phyloP scores from a whole-genome alignment of 2,888 invertebrate species.

The Ornithoptera priamus region DNA sequence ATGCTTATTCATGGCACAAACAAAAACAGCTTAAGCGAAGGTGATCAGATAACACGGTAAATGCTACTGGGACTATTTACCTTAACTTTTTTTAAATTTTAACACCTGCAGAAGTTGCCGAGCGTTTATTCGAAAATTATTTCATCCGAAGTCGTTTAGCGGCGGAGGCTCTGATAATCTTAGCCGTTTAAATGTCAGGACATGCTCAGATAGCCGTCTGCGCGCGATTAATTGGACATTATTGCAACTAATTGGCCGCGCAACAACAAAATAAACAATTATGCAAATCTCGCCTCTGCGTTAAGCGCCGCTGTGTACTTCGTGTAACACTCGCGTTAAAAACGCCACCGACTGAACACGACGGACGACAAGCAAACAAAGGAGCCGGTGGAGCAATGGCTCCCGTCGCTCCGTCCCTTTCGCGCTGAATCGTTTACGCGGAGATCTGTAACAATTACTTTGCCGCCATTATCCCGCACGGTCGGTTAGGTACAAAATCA shows the following conservation, averaged over 20 bases:
- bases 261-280: constrained; percentile 22
- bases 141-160: neutral
- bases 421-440: constrained; percentile 52
- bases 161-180: constrained; percentile 12
- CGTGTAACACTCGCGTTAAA: constrained; percentile 21
- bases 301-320: constrained; percentile 6
- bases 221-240: constrained; percentile 12
- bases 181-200: neutral
- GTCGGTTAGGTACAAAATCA: constrained; percentile 73
- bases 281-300: constrained; percentile 20
- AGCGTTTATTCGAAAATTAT: neutral
- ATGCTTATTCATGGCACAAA: neutral
- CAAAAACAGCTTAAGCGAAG: neutral
- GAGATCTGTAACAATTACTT: constrained; percentile 64
- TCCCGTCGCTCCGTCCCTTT: constrained; percentile 39
- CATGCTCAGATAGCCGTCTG: constrained; percentile 2
- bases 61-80: constrained; percentile 1
- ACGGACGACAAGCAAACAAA: constrained; percentile 33
- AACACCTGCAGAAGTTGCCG: constrained; percentile 7
- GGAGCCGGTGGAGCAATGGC: constrained; percentile 31
- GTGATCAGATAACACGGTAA: neutral
- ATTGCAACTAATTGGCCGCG: constrained; percentile 19
- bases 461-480: constrained; percentile 61
- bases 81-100: constrained; percentile 5
- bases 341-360: constrained; percentile 27